Percentiles rank a stretch among this genome's conserved stretches.
Evolutionary conservation across 53 echinoderm and acorn worm genomes (phyloP).

Genomic region (Holothuria leucospilota): DNA sequence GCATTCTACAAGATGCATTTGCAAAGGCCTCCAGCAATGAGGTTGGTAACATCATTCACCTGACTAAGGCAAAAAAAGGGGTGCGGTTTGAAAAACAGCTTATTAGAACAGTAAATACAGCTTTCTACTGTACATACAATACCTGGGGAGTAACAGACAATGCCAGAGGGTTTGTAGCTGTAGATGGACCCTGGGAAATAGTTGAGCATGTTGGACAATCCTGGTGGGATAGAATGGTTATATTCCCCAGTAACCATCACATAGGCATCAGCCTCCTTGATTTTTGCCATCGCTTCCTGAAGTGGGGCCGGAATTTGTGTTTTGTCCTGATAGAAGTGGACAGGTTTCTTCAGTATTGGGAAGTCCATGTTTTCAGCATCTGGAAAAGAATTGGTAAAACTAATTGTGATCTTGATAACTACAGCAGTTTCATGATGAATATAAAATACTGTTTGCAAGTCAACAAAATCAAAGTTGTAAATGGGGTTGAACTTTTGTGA

Average conservation of each 20-base stretch:
- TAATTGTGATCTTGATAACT: neutral
- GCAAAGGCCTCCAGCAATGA: too few species aligned
- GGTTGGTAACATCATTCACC: too few species aligned
- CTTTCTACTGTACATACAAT: neutral
- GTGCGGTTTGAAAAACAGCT: too few species aligned
- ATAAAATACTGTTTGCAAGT: too few species aligned
- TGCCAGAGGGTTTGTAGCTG: constrained; percentile 90
- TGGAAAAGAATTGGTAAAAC: neutral
- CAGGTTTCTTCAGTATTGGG: constrained; percentile 78
- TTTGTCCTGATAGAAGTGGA: constrained; percentile 81
- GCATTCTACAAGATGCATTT: too few species aligned
- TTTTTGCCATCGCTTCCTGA: constrained; percentile 63
- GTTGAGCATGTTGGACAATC: constrained; percentile 86
- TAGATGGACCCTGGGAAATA: constrained; percentile 82
- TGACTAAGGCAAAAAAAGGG: too few species aligned
- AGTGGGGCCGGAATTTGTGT: constrained; percentile 62
- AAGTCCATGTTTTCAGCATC: constrained; percentile 78
- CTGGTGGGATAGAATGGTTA: constrained; percentile 96
- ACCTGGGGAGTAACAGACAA: constrained; percentile 99
- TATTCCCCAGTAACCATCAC: constrained; percentile 91
- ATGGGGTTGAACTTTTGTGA: too few species aligned
- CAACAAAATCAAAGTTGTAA: too few species aligned
- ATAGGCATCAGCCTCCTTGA: constrained; percentile 83
- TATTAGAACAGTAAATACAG: too few species aligned
- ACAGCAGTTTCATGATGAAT: neutral